These are phyloP conservation scores for Xiphophorus hellerii DNA, from an alignment of 2,113 vertebrate genomes.

Conservation along the genomic window DNA sequence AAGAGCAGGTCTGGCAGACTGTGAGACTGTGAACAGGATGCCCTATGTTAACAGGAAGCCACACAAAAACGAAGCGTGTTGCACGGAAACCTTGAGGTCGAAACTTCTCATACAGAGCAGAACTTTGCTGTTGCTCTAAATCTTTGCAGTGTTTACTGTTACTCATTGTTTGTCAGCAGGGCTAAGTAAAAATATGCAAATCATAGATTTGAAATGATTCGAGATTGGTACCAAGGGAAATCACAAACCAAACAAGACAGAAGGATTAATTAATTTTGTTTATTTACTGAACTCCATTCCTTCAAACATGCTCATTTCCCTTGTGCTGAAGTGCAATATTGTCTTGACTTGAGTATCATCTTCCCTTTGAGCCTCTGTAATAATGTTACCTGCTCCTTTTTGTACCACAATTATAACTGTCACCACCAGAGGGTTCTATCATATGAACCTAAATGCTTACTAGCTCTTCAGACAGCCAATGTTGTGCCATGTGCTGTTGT, in stretches of 20 bases:
- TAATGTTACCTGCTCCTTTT: background rate
- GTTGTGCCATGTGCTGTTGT: background rate
- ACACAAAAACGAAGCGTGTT: background rate
- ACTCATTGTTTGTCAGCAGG: background rate
- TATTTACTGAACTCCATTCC: background rate
- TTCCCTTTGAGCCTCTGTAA: background rate
- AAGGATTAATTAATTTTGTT: slow-evolving; percentile 6
- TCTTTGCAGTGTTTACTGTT: background rate
- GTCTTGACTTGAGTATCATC: background rate
- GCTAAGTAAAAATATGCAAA: slow-evolving; percentile 4
- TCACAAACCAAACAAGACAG: slow-evolving; percentile 1
- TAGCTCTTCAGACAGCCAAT: background rate
- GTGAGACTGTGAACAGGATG: slow-evolving; percentile 39
- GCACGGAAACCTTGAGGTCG: slow-evolving; percentile 24
- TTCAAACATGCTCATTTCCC: background rate
- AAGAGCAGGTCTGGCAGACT: slow-evolving; percentile 15
- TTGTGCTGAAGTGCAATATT: background rate
- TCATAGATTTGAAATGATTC: background rate
- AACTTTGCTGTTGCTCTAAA: background rate
- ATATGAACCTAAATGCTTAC: background rate
- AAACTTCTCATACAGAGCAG: slow-evolving; percentile 14
- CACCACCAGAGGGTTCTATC: background rate
- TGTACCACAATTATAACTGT: background rate
- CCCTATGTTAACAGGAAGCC: slow-evolving; percentile 64
- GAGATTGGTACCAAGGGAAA: slow-evolving; percentile 1